Conservation (phyloP, 2,888 invertebrate genomes). For the Marasmarcha lunaedactyla region DNA sequence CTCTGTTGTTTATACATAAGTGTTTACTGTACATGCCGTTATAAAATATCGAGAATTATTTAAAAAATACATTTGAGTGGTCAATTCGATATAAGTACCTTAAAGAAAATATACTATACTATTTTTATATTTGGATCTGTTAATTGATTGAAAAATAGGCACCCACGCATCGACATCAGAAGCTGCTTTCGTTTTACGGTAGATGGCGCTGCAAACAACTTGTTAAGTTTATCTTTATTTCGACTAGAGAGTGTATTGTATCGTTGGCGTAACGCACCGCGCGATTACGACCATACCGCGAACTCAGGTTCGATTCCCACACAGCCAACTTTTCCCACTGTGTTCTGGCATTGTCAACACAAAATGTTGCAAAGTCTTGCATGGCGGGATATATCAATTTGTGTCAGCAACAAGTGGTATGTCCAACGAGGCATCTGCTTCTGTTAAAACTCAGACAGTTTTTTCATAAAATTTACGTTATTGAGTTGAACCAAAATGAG, state of each 20-base stretch:
- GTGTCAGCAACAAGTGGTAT: conserved; percentile 62
- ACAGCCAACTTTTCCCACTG: conserved; percentile 26
- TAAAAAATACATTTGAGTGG: too few relatives aligned
- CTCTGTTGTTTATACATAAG: too few relatives aligned
- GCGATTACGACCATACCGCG: too few relatives aligned
- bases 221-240: conserved; percentile 9
- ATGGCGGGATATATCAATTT: conserved; percentile 43
- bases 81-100: too few relatives aligned
- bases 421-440: conserved; percentile 52
- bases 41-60: too few relatives aligned
- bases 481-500: conserved; percentile 8
- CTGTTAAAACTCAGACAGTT: conserved; percentile 58
- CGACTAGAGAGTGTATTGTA: conserved; percentile 14
- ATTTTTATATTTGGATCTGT: too few relatives aligned
- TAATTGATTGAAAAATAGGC: too few relatives aligned
- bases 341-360: conserved; percentile 28
- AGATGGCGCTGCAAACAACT: conserved; percentile 32
- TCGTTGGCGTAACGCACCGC: neutral
- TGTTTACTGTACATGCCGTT: too few relatives aligned
- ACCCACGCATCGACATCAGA: too few relatives aligned
- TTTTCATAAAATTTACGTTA: conserved; percentile 7
- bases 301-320: conserved; percentile 19
- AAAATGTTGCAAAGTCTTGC: conserved; percentile 29
- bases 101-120: too few relatives aligned
- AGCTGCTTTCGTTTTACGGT: too few relatives aligned